phyloP scores from a whole-genome alignment of 2,797 vertebrate species.

The Smutsia gigantea region DNA sequence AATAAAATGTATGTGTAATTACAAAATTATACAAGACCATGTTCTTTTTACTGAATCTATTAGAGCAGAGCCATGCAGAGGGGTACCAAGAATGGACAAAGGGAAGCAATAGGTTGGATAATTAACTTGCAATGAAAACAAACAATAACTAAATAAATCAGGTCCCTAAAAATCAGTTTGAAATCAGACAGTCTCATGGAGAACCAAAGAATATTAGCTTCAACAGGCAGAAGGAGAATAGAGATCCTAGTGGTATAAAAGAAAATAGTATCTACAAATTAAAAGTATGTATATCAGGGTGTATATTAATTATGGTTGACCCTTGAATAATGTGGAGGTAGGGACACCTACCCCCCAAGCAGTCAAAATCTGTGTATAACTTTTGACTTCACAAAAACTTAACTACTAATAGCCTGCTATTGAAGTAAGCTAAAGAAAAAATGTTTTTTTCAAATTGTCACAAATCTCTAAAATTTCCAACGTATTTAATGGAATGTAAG shows the following conservation, averaged over 20 bases:
- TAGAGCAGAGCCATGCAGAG: not conserved
- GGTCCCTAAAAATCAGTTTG: not conserved
- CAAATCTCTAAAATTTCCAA: no score
- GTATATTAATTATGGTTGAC: not conserved
- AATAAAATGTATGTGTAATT: constrained; percentile 32
- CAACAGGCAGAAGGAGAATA: not conserved
- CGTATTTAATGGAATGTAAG: no score
- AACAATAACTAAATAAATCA: not conserved
- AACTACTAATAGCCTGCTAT: no score
- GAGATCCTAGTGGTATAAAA: not conserved
- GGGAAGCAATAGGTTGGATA: not conserved
- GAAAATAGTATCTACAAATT: not conserved
- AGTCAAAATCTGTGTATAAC: no score
- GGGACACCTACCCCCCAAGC: no score
- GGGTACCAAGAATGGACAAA: not conserved
- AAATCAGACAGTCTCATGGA: not conserved
- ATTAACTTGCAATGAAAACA: constrained; percentile 9
- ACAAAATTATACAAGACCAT: constrained; percentile 1
- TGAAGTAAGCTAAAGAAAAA: no score
- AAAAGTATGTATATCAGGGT: not conserved
- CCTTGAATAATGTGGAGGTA: no score
- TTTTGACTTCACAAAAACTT: no score
- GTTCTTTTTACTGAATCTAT: not conserved
- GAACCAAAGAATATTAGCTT: not conserved
- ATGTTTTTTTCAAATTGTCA: no score